phyloP scores from a whole-genome alignment of 2,888 invertebrate species.

The Cantharis lateralis region DNA sequence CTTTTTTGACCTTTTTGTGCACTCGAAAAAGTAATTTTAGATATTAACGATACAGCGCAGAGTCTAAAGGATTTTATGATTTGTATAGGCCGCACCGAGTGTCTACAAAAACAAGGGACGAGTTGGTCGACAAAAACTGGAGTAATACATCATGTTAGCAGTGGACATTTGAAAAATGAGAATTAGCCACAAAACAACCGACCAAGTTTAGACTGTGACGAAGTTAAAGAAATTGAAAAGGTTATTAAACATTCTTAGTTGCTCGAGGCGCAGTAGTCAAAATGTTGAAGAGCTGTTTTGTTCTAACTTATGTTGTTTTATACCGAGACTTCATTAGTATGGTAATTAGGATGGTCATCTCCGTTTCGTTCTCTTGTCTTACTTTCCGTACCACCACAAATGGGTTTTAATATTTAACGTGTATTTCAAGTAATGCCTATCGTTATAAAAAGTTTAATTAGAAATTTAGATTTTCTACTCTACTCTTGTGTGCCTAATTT shows the following conservation, averaged over 20 bases:
- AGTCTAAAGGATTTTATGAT: neutral
- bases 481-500: neutral
- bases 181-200: constrained; percentile 40
- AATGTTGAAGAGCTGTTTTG: constrained; percentile 37
- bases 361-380: constrained; percentile 10
- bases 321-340: constrained; percentile 49
- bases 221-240: neutral
- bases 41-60: neutral
- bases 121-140: constrained; percentile 33
- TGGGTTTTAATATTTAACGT: neutral
- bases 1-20: neutral
- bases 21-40: neutral
- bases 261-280: constrained; percentile 39
- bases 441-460: neutral
- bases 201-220: constrained; percentile 33
- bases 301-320: constrained; percentile 40
- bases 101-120: constrained; percentile 17
- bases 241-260: constrained; percentile 29
- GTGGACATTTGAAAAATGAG: constrained; percentile 49
- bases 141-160: constrained; percentile 46
- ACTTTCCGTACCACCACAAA: neutral
- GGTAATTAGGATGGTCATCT: constrained; percentile 47
- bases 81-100: neutral
- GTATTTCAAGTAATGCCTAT: neutral
- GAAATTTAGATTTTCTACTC: neutral